Evolutionary conservation across 2,888 invertebrate species (phyloP).

Genomic region (Xanthia togata): DNA sequence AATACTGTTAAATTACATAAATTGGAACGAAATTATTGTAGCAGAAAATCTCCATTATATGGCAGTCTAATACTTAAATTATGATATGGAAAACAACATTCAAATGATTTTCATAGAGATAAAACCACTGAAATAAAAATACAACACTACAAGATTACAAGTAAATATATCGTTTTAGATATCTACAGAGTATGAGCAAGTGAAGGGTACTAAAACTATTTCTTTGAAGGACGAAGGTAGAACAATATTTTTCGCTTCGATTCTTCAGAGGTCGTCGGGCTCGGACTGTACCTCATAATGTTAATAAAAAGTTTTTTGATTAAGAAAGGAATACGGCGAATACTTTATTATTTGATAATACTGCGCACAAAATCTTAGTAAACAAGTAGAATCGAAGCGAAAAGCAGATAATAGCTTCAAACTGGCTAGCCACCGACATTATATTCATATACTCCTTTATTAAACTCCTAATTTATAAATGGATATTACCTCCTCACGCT

Average conservation of each 20-base stretch:
- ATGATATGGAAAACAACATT: constrained; percentile 18
- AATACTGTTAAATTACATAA: constrained; percentile 19
- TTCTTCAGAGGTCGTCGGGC: constrained; percentile 76
- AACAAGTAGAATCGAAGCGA: constrained; percentile 67
- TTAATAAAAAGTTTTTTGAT: constrained; percentile 63
- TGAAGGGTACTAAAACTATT: constrained; percentile 35
- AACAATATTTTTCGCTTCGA: constrained; percentile 66
- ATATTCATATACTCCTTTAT: constrained; percentile 61
- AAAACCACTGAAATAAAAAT: constrained; percentile 29
- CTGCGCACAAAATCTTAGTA: constrained; percentile 50
- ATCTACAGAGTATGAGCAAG: constrained; percentile 48
- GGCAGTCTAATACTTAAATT: constrained; percentile 41
- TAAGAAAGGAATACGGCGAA: constrained; percentile 45
- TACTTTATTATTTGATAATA: constrained; percentile 40
- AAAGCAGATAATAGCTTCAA: constrained; percentile 65
- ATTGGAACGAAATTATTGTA: constrained; percentile 10
- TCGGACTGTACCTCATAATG: constrained; percentile 74
- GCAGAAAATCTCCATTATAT: constrained; percentile 19
- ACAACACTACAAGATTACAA: constrained; percentile 48
- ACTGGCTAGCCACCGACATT: constrained; percentile 60
- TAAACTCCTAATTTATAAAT: constrained; percentile 69
- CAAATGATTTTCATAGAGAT: constrained; percentile 18
- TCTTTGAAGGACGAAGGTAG: constrained; percentile 46
- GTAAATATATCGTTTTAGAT: constrained; percentile 51
- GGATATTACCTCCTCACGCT: constrained; percentile 69